Conservation (phyloP, 2,113 vertebrate genomes). For the chimpanzee (Pan troglodytes) region NHGRI_mPanTro3-v2.1_pri NC_086015.1:114414001-114414500, state of each 20-base stretch:
- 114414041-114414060: constrained; percentile 65
- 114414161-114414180: not conserved
- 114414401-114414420: not conserved
- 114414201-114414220: not conserved
- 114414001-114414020: not conserved
- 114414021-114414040: not conserved
- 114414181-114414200: not conserved
- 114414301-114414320: constrained; percentile 30
- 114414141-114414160: not conserved
- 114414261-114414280: not conserved
- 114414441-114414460: not conserved
- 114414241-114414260: not conserved
- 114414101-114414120: not conserved
- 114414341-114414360: not conserved
- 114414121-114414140: not conserved
- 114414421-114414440: not conserved
- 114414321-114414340: not conserved
- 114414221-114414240: not conserved
- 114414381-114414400: not conserved
- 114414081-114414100: not conserved
- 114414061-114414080: not conserved
- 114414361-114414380: not conserved
- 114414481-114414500: accelerated
- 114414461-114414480: not conserved
- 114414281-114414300: not conserved